Evolutionary conservation across 2,113 vertebrate genomes (phyloP), one percentile per base, ranked within the genome.

Genomic region (Syngnathoides biaculeatus): DNA sequence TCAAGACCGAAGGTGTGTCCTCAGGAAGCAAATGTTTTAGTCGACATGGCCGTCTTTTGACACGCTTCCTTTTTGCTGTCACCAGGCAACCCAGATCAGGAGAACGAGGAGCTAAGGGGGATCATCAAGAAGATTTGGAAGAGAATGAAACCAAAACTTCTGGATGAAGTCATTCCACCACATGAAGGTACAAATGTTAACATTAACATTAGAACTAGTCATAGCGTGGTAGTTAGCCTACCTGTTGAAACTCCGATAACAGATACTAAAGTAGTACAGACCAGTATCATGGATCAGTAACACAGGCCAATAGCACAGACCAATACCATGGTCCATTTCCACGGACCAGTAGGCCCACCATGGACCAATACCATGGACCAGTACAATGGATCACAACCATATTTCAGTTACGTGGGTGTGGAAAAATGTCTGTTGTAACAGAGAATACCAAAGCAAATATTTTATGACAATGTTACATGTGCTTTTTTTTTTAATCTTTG

Each of bases 71-170:
- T 0, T 48, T 24, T 72, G 22, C 59, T 70, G 0, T 69, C 65
- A 40, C 64, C 70, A 95, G 95, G 94, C 56, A 91, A 91, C 64
- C 88, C 94, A 53, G 94, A 95, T 0, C 88, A 93, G 78, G 94
- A 94, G 79, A 97, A 96, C 20, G 93, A 94, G 75, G 95, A 96
- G 78, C 89, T 97, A 57, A 90, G 93, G 53, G 89, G 67, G 4
- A 94, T 97, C 74, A 94, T 97, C 73, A 95, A 92, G 80, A 96
- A 96, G 85, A 95, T 97, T 84, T 97, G 95, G 95, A 96, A 97
- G 83, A 84, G 92, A 42, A 95, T 93, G 70, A 97, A 97, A 68
- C 94, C 93, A n/a, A 96, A 94, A 68, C 88, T 95, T 4, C 82
- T 96, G 65, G 94, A 96, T 48, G 95, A 96, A 71, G 92, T 96